A percentile compares a stretch with the other conserved stretches of the same genome.
Evolutionary conservation across 2,797 vertebrate genomes (phyloP).

Genomic region (Euthynnus affinis): DNA sequence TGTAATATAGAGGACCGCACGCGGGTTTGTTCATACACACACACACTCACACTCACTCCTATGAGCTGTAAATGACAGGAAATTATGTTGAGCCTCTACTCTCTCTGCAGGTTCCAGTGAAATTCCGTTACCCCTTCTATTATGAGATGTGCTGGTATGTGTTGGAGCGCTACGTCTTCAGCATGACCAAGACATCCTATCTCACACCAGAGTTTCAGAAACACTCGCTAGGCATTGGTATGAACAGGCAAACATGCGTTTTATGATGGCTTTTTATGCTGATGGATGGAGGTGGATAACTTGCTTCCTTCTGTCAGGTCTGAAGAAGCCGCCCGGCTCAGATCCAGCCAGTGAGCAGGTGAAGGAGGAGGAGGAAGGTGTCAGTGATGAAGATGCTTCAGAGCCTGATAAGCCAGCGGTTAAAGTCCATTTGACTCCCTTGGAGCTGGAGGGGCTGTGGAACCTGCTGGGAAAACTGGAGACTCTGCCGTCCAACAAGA

Average conservation of each 20-base stretch:
- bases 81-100: background rate
- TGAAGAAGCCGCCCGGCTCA: conserved; percentile 71
- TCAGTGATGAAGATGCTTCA: conserved; percentile 62
- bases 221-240: conserved; percentile 94
- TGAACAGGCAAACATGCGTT: conserved; percentile 42
- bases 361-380: conserved; percentile 64
- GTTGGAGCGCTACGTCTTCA: conserved; percentile 96
- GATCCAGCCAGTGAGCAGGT: conserved; percentile 40
- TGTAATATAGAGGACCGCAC: conserved; percentile 96
- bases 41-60: background rate
- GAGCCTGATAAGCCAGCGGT: conserved; percentile 64
- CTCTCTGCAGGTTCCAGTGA: conserved; percentile 90
- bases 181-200: conserved; percentile 93
- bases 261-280: background rate
- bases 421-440: conserved; percentile 88
- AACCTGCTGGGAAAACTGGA: conserved; percentile 96
- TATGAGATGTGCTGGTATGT: conserved; percentile 99
- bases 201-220: conserved; percentile 98
- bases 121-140: conserved; percentile 98
- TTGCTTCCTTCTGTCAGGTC: conserved; percentile 79
- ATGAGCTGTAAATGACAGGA: background rate
- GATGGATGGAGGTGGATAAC: background rate
- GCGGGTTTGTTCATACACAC: conserved; percentile 83
- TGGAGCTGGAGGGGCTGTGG: conserved; percentile 95
- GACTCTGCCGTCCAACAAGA: conserved; percentile 94